phyloP scores from a whole-genome alignment of 53 echinoderm and acorn worm genomes.

The Echinometra lucunter region DNA sequence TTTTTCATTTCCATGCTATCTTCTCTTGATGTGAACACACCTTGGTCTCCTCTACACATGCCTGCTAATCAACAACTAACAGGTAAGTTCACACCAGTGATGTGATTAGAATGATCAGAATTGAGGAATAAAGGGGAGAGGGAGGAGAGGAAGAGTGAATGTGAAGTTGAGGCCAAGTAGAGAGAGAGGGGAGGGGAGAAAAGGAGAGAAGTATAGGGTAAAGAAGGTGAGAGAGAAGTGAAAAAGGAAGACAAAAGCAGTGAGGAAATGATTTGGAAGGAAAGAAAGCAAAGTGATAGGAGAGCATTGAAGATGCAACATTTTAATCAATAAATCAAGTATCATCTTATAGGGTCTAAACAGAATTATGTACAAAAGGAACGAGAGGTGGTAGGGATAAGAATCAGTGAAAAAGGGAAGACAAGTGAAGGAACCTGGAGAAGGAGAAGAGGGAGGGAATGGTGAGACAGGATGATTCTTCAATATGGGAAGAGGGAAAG shows the following conservation, averaged over 20 bases:
- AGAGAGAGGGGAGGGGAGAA: not conserved
- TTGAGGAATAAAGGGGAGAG: not conserved
- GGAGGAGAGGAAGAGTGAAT: not conserved
- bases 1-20: slow-evolving; percentile 3
- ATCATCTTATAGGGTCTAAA: no score
- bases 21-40: slow-evolving; percentile 44
- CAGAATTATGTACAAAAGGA: not conserved
- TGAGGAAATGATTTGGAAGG: no score
- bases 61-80: not conserved
- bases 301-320: not conserved
- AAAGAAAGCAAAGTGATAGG: not conserved
- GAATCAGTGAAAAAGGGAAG: not conserved
- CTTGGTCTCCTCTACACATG: not conserved
- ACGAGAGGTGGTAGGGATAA: not conserved
- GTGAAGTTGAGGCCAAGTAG: not conserved
- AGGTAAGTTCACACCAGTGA: slow-evolving; percentile 17
- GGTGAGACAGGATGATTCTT: not conserved
- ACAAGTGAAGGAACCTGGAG: not conserved
- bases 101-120: not conserved
- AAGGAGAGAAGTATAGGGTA: not conserved
- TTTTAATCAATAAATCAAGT: no score
- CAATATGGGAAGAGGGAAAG: not conserved
- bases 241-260: no score
- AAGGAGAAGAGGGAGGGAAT: not conserved
- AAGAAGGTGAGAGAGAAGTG: no score